Evolutionary conservation across 1,140 invertebrate species (phyloP), one percentile per base, ranked within the genome.

Genomic region (Galleria mellonella): DNA sequence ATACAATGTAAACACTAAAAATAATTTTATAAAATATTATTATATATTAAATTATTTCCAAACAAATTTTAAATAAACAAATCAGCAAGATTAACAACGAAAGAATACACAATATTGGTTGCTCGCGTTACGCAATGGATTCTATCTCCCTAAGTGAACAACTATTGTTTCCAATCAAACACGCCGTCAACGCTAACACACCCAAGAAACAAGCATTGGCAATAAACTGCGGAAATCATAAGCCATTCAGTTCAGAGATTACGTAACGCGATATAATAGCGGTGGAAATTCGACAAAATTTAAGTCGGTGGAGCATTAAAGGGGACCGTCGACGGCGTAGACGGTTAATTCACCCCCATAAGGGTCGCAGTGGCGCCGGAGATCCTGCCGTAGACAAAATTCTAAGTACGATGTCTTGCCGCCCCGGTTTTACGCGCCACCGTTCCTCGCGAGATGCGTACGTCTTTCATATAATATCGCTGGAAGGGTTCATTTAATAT

Each of bases 341-440:
- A 76, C 77, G 74, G 75, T 82, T 84, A 83, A 84, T 83, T 81
- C 81, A 72, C 17, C 72, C 76, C 78, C 67, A 74, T 83, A 85
- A 85, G 82, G 82, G 82, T 72, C 72, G 71, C 59, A 53, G 32
- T 76, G 82, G 82, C 82, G 82, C 82, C 82, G 58, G 12, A 14
- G 56, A 77, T 84, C 78, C 76, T 79, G 63, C 72, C 71, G 76
- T 81, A 78, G 68, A 82, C 72, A 73, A 83, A 83, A 68, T 76
- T 76, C 71, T 76, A 73, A 79, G 68, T 72, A 72, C 62, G 68
- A 59, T 56, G 54, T 64, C 69, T 64, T 67, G 58, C 57, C 45
- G 49, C 47, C 40, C 51, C 47, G 46, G 46, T 49, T 49, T 42
- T 27, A 23, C 31, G 33, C 51, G 51, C 23, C 33, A 29, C 32